Conservation (phyloP, 2,797 vertebrate genomes). For the Graptemys geographica region DNA sequence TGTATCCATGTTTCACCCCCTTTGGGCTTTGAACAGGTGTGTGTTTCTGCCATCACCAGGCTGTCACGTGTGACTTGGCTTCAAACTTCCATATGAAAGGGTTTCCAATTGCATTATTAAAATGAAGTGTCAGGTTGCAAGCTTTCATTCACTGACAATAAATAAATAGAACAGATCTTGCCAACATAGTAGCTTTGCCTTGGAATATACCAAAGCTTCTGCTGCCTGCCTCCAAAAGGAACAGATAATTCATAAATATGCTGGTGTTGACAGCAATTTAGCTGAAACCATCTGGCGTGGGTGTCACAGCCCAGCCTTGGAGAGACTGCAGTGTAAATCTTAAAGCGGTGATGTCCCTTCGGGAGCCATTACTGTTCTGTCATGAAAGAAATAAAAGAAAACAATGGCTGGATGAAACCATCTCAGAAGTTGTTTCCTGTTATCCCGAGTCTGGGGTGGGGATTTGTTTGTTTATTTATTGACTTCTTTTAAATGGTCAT, state of each 20-base stretch:
- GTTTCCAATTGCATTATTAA: background rate
- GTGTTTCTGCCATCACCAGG: background rate
- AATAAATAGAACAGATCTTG: slow-evolving; percentile 20
- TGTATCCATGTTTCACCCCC: background rate
- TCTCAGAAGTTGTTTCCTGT: background rate
- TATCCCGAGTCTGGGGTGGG: background rate
- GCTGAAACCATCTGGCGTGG: slow-evolving; percentile 14
- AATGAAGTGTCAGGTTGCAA: background rate
- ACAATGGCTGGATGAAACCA: background rate
- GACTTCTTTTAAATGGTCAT: background rate
- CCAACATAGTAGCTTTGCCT: background rate
- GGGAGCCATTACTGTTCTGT: slow-evolving; percentile 11
- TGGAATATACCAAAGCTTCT: slow-evolving; percentile 8
- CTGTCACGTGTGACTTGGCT: slow-evolving; percentile 9
- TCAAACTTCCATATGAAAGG: background rate
- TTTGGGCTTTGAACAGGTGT: background rate
- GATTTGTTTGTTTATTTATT: background rate
- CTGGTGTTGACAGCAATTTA: slow-evolving; percentile 56
- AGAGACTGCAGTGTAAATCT: slow-evolving; percentile 35
- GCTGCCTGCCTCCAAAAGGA: slow-evolving; percentile 13
- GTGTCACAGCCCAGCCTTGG: slow-evolving; percentile 27
- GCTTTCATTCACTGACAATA: slow-evolving; percentile 24
- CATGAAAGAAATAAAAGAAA: slow-evolving; percentile 47
- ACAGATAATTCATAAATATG: slow-evolving; percentile 47
- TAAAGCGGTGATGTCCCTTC: background rate